These are phyloP conservation scores for Phoenoteleia sp. DNA, from an alignment of 2,888 invertebrate species.

Conservation along the genomic window DNA sequence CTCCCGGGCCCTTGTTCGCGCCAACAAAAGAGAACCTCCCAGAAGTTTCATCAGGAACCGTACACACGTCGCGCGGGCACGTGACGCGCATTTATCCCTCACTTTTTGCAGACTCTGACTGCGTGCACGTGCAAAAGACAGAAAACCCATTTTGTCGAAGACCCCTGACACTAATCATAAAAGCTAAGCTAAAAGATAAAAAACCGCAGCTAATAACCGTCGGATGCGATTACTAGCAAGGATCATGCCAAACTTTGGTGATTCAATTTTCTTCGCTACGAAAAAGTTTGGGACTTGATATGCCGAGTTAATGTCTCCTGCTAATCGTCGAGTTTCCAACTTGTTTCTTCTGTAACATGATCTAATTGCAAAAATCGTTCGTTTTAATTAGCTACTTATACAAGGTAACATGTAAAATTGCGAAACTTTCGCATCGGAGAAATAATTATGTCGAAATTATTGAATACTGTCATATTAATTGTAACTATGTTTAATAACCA, in stretches of 20 bases:
- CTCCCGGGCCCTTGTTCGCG: constrained; percentile 59
- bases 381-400: too few species aligned
- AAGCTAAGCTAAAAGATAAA: too few species aligned
- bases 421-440: too few species aligned
- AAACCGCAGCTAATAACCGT: constrained; percentile 72
- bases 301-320: constrained; percentile 12
- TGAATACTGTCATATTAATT: too few species aligned
- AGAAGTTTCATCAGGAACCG: constrained; percentile 82
- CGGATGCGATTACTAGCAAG: constrained; percentile 67
- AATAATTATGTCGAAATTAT: too few species aligned
- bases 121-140: constrained; percentile 67
- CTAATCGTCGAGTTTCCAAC: constrained; percentile 24
- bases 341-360: not conserved
- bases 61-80: constrained; percentile 82
- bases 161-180: constrained; percentile 69
- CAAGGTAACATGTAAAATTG: too few species aligned
- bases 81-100: constrained; percentile 85
- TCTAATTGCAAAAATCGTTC: too few species aligned
- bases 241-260: constrained; percentile 58
- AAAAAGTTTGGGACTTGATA: constrained; percentile 58
- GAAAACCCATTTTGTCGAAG: constrained; percentile 48
- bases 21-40: constrained; percentile 75
- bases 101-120: constrained; percentile 66
- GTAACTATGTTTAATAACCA: too few species aligned
- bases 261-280: constrained; percentile 56